Conservation (phyloP, 2,113 vertebrate genomes). For the Neogobius melanostomus region DNA sequence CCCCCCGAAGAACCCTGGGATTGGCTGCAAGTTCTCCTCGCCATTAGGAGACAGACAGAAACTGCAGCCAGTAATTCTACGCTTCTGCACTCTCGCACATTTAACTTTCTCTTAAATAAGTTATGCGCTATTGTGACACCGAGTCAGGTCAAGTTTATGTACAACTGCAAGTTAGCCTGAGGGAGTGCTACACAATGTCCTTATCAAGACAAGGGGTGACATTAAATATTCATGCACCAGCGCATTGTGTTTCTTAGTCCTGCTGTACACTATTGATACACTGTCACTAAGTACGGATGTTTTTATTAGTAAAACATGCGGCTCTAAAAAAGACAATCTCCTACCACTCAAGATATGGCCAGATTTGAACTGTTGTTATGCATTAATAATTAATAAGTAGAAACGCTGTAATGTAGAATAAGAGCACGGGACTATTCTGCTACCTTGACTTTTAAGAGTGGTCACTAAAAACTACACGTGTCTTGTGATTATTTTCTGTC, state of each 20-base stretch:
- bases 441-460: too few relatives aligned
- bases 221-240: conserved; percentile 9
- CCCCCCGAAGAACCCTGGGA: conserved; percentile 13
- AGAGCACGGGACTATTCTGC: too few relatives aligned
- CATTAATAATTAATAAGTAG: not conserved
- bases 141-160: conserved; percentile 12
- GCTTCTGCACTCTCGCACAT: conserved; percentile 1
- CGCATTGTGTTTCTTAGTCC: conserved; percentile 5
- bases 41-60: conserved; percentile 15
- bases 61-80: conserved; percentile 1
- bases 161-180: conserved; percentile 8
- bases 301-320: conserved; percentile 7
- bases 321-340: not conserved
- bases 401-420: not conserved
- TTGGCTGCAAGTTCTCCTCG: conserved; percentile 23
- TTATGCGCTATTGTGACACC: conserved; percentile 1
- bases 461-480: too few relatives aligned
- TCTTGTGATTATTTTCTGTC: too few relatives aligned
- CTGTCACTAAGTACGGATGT: conserved; percentile 7
- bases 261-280: conserved; percentile 9
- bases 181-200: conserved; percentile 3
- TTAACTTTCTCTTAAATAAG: conserved; percentile 16
- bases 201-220: conserved; percentile 10
- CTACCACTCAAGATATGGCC: not conserved
- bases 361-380: not conserved